Percentiles rank a stretch among this genome's conserved stretches.
Conservation (phyloP, 2,113 vertebrate genomes). For the Gambusia affinis region DNA sequence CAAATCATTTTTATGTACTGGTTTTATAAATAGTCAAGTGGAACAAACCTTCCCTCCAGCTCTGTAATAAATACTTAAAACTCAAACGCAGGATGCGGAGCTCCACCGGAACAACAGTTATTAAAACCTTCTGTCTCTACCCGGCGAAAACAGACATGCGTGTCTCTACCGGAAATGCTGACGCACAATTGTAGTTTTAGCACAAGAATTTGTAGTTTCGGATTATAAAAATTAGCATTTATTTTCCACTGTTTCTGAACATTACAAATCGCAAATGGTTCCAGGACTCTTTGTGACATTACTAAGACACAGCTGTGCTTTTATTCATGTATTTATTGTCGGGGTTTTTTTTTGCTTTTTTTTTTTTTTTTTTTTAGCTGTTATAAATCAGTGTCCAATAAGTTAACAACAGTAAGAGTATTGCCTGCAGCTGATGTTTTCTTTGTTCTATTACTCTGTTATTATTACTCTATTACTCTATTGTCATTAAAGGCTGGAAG, state of each 20-base stretch:
- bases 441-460: too few species aligned
- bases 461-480: too few species aligned
- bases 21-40: background rate
- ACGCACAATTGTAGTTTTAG: conserved; percentile 14
- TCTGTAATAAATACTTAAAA: background rate
- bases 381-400: too few species aligned
- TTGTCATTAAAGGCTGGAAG: background rate
- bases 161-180: background rate
- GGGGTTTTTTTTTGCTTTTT: too few species aligned
- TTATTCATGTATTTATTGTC: background rate
- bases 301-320: background rate
- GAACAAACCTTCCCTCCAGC: conserved; percentile 32
- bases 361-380: background rate
- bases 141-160: conserved; percentile 6
- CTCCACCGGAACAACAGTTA: background rate
- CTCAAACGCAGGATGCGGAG: background rate
- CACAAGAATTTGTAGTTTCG: background rate
- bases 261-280: background rate
- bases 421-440: too few species aligned
- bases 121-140: conserved; percentile 4
- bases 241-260: background rate
- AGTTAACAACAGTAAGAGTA: too few species aligned
- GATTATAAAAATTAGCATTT: background rate
- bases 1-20: background rate
- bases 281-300: background rate